Evolutionary conservation across 1,140 invertebrate genomes (phyloP).

Genomic region (Drosophila pseudoobscura): DNA sequence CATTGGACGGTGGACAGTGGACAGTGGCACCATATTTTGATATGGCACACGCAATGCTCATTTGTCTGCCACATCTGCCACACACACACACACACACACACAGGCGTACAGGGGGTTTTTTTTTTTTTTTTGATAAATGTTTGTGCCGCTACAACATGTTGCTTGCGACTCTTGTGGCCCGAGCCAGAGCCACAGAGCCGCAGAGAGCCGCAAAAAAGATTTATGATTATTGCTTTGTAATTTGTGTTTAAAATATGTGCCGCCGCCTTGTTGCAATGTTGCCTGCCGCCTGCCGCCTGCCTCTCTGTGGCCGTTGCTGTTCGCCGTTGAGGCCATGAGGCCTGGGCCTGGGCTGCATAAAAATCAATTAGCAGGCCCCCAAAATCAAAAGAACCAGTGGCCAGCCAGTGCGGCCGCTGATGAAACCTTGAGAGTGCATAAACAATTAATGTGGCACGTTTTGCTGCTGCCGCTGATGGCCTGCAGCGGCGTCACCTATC

Average conservation of each 20-base stretch:
- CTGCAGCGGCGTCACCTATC: conserved; percentile 75
- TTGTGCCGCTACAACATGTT: conserved; percentile 57
- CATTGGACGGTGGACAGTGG: conserved; percentile 18
- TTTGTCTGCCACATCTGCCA: conserved; percentile 62
- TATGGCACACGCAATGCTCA: conserved; percentile 76
- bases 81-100: conserved; percentile 27
- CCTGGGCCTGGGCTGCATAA: conserved; percentile 52
- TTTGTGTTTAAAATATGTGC: conserved; percentile 82
- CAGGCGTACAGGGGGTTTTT: conserved; percentile 7
- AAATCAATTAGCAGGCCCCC: conserved; percentile 69
- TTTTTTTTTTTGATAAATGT: conserved; percentile 67
- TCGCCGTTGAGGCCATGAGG: conserved; percentile 27
- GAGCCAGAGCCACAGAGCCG: neutral
- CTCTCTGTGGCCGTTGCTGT: conserved; percentile 7
- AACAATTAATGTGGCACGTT: conserved; percentile 66
- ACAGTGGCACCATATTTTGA: conserved; percentile 54
- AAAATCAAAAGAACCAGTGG: conserved; percentile 36
- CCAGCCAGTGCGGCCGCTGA: conserved; percentile 5
- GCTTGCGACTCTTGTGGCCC: conserved; percentile 39
- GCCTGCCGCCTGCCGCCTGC: neutral
- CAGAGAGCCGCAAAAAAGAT: conserved; percentile 75
- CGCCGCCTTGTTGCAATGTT: conserved; percentile 46
- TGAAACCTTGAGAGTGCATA: conserved; percentile 42
- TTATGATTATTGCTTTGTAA: conserved; percentile 82
- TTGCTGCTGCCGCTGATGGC: conserved; percentile 53